Evolutionary conservation across 2,797 vertebrate species (phyloP), one percentile per base, ranked within the genome.

Genomic region (Poecilia wingei): DNA sequence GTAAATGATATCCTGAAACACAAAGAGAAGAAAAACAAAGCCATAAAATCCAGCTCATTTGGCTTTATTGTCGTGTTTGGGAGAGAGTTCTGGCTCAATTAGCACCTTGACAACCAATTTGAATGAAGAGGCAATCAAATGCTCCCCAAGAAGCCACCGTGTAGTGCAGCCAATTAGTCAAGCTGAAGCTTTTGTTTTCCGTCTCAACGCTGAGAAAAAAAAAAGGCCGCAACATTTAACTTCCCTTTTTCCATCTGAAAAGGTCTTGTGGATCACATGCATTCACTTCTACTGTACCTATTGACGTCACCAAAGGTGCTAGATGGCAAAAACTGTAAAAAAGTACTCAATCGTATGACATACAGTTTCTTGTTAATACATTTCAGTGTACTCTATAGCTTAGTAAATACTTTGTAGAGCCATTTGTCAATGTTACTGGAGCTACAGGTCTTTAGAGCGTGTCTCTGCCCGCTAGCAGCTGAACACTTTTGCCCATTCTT

Each of bases 81-180:
- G 79, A 72, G 55, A 77, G 79, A 80, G 80, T 28, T 64, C 66
- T 36, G 25, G 13, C 57, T 85, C 83, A 89, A 89, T 92, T 90
- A 87, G 84, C 78, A 82, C 83, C 84, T 77, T 68, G 82, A 87
- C 79, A 86, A 79, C 45, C 31, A 74, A 78, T 84, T n/a, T 84
- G 69, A 81, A 83, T 72, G 72, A 75, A 47, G 69, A 84, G 76
- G 85, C 88, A 90, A 90, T 93, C 79, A 90, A 77, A 81, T 69
- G 72, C 75, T 79, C 79, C 33, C 47, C 75, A 72, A 51, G 79
- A 73, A n/a, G 66, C 64, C 79, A 69, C 79, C 57, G 73, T 79
- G 31, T 72, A 64, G 82, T 61, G 45, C 71, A 41, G 31, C 36
- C 74, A 82, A 75, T 77, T 82, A 87, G 79, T 79, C 75, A 72